Conservation (phyloP, 2,113 vertebrate species). For the Tauraco erythrolophus region DNA sequence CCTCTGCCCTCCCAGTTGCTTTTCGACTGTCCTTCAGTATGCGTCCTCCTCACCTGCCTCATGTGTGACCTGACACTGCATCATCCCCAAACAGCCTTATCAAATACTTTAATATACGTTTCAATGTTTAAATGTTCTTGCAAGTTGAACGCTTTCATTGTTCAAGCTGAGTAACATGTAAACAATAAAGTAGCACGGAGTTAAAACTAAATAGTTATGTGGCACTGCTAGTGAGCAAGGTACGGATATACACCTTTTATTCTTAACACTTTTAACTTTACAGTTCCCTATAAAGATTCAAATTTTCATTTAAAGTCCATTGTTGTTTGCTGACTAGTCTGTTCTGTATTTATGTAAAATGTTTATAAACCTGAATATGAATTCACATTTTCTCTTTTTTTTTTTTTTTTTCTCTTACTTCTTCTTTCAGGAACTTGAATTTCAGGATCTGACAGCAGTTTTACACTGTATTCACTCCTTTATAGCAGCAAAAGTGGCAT, state of each 20-base stretch:
- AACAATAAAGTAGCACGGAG: not conserved
- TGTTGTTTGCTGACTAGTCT: not conserved
- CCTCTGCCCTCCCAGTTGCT: not conserved
- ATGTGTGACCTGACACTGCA: not conserved
- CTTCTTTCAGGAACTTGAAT: slow-evolving; percentile 88
- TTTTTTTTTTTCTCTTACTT: not conserved
- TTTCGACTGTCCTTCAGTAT: not conserved
- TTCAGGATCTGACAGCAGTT: slow-evolving; percentile 88
- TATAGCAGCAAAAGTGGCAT: slow-evolving; percentile 93
- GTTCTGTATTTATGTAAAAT: not conserved
- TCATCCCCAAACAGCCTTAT: not conserved
- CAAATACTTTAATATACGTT: not conserved
- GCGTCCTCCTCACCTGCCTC: not conserved
- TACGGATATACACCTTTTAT: not conserved
- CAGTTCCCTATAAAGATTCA: not conserved
- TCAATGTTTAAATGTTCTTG: not conserved
- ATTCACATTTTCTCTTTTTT: not conserved
- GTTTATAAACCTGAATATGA: not conserved
- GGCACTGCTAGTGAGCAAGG: fast-evolving
- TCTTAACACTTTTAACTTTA: not conserved
- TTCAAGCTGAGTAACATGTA: not conserved
- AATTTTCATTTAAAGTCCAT: not conserved
- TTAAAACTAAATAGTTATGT: not conserved
- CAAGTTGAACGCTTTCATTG: not conserved
- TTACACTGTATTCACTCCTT: slow-evolving; percentile 94